Conservation (phyloP, 2,888 invertebrate genomes). For the Patella depressa region DNA sequence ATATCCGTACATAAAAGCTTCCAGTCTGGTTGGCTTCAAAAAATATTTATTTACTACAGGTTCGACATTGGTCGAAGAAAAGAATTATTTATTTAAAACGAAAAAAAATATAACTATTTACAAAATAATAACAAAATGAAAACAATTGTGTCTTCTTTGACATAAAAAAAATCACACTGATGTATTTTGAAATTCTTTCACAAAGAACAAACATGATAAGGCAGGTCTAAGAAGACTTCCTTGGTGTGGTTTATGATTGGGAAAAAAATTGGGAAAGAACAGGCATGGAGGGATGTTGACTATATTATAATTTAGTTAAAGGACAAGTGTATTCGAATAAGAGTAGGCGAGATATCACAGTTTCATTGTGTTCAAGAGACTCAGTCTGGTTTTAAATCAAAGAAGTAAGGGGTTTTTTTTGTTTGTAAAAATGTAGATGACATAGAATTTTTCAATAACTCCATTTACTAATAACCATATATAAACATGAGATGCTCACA, state of each 20-base stretch:
- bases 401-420: no score
- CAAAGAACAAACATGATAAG: neutral
- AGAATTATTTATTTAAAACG: slow-evolving; percentile 13
- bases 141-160: slow-evolving; percentile 10
- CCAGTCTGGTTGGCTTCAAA: slow-evolving; percentile 3
- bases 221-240: no score
- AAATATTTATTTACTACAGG: slow-evolving; percentile 24
- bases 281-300: neutral
- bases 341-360: no score
- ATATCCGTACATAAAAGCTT: no score
- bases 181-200: neutral
- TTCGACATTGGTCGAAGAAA: slow-evolving; percentile 16
- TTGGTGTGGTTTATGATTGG: neutral
- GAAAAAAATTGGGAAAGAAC: neutral
- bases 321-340: no score
- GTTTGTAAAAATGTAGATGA: no score
- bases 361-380: no score
- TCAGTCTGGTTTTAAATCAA: no score
- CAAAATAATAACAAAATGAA: slow-evolving; percentile 18
- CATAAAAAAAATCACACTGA: slow-evolving; percentile 13
- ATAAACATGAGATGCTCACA: no score
- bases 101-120: slow-evolving; percentile 20
- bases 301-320: no score
- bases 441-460: no score
- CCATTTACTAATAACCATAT: no score